Evolutionary conservation across 2,113 vertebrate species (phyloP), one percentile per base, ranked within the genome.

Genomic region (Morone saxatilis): DNA sequence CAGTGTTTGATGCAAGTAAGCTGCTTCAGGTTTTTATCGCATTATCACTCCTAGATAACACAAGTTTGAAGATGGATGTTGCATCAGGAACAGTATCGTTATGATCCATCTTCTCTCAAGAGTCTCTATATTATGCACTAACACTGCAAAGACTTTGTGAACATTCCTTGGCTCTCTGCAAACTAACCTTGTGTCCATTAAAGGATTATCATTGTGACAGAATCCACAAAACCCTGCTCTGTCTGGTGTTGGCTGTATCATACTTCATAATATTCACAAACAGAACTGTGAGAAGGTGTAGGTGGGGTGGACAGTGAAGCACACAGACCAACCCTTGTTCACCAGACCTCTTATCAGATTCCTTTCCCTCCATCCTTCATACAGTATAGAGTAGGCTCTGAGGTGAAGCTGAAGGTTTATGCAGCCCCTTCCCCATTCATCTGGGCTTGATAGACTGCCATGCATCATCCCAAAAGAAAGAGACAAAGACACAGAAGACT

Each of bases 191-290:
- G 11, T 20, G 62, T 90, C 92, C 89, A 93, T 94, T 93, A 94
- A 92, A 84, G 87, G 92, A 93, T 94, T 92, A 94, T 36, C 63
- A 22, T 47, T 17, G 67, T 86, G 90, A 86, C 81, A 90, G 86
- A 91, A 81, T 77, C n/a, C 54, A 71, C 68, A 85, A 86, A 91
- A 91, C 66, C 78, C 79, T 54, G 82, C 72, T 56, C 61, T 71
- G 67, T 70, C 68, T 76, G 71, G 16, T 69, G 81, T 73, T 59
- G 80, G 70, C 61, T 72, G 48, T n/a, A 61, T 40, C 66, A 78
- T 91, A 73, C 76, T 61, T 83, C 76, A 90, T 83, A 76, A 80
- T 65, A 36, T 78, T 74, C 77, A 48, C 80, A 84, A 83, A 80
- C 74, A 71, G 38, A 78, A 76, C 57, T 4, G 47, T 60, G 61